Evolutionary conservation across 2,113 vertebrate genomes (phyloP), one percentile per base, ranked within the genome.

Genomic region (Danionella cerebrum): DNA sequence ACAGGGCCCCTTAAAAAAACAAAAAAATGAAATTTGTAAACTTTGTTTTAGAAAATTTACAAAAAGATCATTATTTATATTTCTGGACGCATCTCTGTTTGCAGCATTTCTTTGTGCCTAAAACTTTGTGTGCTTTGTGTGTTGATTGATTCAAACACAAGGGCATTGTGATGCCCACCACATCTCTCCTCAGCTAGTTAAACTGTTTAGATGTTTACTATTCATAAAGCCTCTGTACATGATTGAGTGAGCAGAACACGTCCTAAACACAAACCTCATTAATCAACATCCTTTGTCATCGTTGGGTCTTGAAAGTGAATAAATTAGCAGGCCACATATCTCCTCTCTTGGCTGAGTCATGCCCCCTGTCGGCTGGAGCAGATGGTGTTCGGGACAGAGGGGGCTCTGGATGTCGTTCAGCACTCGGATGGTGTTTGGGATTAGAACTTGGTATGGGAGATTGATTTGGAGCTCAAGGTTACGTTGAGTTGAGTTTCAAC

Each of bases 301-400:
- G 13, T 59, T 51, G 18, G 41, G 42, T 53, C 52, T n/a, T 72
- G 41, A 53, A 54, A 53, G 50, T 22, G 14, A 67, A 67, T 63
- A 48, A 35, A 48, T 63, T 47, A 63, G 5, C 29, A 10, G 58
- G 4, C 29, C 10, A 33, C 41, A 67, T 42, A 53, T 27, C 70
- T 65, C 18, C 31, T 42, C 52, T 44, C 53, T 21, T 58, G 57
- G 63, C 58, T 60, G 70, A 45, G 63, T 62, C 38, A 11, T 72
- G 55, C 58, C 65, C 53, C 62, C 53, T 58, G 63, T 39, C 22
- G 53, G 71, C 45, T n/a, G 24, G 67, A 69, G 59, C 72, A 65
- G 51, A 73, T 73, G 58, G 66, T 35, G 45, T 69, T 14, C 44
- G 16, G n/a, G 55, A 39, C 27, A 24, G 33, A 29, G 35, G 45